A percentile compares a stretch with the other conserved stretches of the same genome.
Conservation (phyloP, 35 echinoderm and acorn worm species). For the Heliocidaris erythrogramma region DNA sequence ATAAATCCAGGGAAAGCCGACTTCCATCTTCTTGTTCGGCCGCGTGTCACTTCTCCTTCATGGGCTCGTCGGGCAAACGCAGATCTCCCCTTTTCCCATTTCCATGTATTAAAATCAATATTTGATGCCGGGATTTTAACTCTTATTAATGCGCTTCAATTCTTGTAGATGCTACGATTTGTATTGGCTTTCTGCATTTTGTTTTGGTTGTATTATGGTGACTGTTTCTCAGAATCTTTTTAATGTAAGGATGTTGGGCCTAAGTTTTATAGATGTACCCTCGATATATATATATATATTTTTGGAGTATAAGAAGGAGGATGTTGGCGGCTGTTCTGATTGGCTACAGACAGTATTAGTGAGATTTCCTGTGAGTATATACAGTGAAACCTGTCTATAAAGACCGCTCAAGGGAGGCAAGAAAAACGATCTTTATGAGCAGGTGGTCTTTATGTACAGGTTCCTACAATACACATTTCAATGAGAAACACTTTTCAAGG, state of each 20-base stretch:
- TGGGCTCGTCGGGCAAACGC: neutral
- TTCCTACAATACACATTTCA: too few relatives aligned
- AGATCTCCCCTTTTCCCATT: neutral
- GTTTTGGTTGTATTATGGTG: neutral
- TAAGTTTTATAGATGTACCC: too few relatives aligned
- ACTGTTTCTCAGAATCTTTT: neutral
- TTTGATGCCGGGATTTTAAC: conserved; percentile 10
- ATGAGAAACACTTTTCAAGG: too few relatives aligned
- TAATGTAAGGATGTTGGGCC: neutral
- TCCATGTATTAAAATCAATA: neutral
- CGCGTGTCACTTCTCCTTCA: neutral
- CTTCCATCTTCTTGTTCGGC: neutral
- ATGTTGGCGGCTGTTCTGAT: too few relatives aligned
- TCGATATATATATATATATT: too few relatives aligned
- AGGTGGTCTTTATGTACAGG: too few relatives aligned
- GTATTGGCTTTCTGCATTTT: neutral
- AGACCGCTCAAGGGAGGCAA: too few relatives aligned
- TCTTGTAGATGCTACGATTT: neutral
- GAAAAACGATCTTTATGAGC: too few relatives aligned
- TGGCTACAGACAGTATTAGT: too few relatives aligned
- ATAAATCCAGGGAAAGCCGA: neutral
- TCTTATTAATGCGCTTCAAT: neutral
- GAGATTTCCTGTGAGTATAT: too few relatives aligned
- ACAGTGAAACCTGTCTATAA: too few relatives aligned
- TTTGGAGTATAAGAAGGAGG: too few relatives aligned